Evolutionary conservation across 1,140 invertebrate species (phyloP).

Genomic region (Drosophila oshimai): DNA sequence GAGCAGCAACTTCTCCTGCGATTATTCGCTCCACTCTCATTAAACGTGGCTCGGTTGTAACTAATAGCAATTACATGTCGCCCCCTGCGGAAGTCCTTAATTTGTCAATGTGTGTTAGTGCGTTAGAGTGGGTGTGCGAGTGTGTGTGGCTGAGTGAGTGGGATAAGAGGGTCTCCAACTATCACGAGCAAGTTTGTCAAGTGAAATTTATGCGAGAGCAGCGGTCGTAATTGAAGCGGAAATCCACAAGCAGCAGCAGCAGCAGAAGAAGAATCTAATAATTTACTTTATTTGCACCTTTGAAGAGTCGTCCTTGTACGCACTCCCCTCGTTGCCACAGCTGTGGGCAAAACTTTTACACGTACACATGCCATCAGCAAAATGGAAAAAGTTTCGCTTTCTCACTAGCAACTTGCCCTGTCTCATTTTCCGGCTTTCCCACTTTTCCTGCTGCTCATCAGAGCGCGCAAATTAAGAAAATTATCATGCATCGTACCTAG

Average conservation of each 20-base stretch:
- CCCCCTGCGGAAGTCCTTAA: constrained; percentile 60
- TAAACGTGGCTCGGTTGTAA: constrained; percentile 30
- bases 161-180: constrained; percentile 29
- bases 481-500: constrained; percentile 75
- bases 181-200: constrained; percentile 72
- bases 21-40: constrained; percentile 16
- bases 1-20: neutral
- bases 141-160: neutral
- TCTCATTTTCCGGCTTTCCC: neutral
- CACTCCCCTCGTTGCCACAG: neutral
- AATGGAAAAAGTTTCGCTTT: constrained; percentile 75
- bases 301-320: constrained; percentile 54
- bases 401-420: constrained; percentile 2
- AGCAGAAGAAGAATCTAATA: constrained; percentile 63
- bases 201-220: constrained; percentile 77
- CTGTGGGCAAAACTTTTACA: constrained; percentile 66
- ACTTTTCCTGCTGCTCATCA: constrained; percentile 65
- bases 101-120: constrained; percentile 41
- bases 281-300: constrained; percentile 81
- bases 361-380: constrained; percentile 78
- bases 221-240: constrained; percentile 72
- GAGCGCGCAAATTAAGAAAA: constrained; percentile 75
- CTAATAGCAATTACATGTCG: constrained; percentile 56
- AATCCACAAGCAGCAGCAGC: constrained; percentile 66
- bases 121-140: neutral